A percentile compares a stretch with the other conserved stretches of the same genome.
Evolutionary conservation across 2,888 invertebrate species (phyloP).

Genomic region (Gryllus longicercus): DNA sequence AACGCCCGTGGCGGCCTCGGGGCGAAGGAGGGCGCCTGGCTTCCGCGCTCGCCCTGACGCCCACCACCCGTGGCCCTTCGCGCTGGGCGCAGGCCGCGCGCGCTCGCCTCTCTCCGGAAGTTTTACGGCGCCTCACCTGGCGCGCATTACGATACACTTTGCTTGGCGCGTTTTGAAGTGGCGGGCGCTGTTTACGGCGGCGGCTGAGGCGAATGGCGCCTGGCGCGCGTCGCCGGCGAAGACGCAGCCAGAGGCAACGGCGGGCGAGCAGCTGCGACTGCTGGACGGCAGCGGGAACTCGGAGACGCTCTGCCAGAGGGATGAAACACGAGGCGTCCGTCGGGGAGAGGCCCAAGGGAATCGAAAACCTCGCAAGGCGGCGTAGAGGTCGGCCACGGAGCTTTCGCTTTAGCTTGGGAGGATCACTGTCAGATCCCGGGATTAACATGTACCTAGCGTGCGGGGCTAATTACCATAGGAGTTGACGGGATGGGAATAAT

Average conservation of each 20-base stretch:
- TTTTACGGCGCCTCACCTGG: slow-evolving; percentile 6
- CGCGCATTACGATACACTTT: slow-evolving; percentile 1
- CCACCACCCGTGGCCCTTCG: too few species aligned
- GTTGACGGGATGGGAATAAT: background rate
- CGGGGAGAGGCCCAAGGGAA: background rate
- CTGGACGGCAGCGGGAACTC: background rate
- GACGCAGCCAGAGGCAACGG: background rate
- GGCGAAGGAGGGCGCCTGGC: too few species aligned
- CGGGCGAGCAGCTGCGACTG: background rate
- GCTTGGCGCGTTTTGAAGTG: background rate
- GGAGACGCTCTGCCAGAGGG: background rate
- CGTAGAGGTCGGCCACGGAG: too few species aligned
- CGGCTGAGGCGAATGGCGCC: background rate
- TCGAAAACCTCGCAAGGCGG: too few species aligned
- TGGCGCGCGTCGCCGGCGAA: background rate
- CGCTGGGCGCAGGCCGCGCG: too few species aligned
- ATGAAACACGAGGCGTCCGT: background rate
- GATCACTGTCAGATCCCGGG: too few species aligned
- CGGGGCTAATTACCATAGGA: background rate
- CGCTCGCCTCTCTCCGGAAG: background rate
- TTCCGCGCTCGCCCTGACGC: too few species aligned
- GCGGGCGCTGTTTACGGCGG: background rate
- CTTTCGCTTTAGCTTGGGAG: too few species aligned
- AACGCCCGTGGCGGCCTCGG: too few species aligned
- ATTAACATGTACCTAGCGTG: too few species aligned